Evolutionary conservation across 2,888 invertebrate species (phyloP), one percentile per base, ranked within the genome.

Genomic region (Bombyx huttoni): DNA sequence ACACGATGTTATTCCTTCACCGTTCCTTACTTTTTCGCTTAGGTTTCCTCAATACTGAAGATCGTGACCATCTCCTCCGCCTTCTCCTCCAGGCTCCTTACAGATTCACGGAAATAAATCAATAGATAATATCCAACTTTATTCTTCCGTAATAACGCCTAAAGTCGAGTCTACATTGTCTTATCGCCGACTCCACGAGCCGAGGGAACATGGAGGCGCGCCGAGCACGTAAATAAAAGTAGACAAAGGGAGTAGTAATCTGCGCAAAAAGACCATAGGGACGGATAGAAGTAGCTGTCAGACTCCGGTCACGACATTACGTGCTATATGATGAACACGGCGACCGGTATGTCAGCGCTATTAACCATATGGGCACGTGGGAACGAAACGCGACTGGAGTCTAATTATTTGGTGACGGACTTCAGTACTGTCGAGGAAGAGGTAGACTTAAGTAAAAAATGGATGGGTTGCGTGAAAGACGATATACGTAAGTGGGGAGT

Each of bases 271-370:
- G 75, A 72, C 68, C 75, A 68, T 57, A 56, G 69, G 67, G 65
- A 62, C 64, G 70, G 73, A 81, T 78, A 85, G 84, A 85, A 86
- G 85, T 82, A 83, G 86, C 87, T 85, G 87, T 85, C 87, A 85
- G 79, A 68, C 67, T 45, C 49, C 57, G 70, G 86, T 87, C 87
- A 87, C 87, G 87, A 85, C 64, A 61, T 57, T 51, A 61, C 63
- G 78, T 81, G 82, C 77, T 65, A 78, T 84, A 81, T 83, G 81
- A 73, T 68, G 68, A 6, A 40, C 40, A 12, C 7, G 7, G 2
- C 5, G 49, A 34, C 50, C 55, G 53, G 58, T 64, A 63, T 56
- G 61, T 59, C 57, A 52, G 52, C 52, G 53, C 54, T 54, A 54
- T 54, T 54, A 54, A 48, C 33, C 34, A 34, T 51, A 51, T 46